phyloP scores from a whole-genome alignment of 2,797 vertebrate genomes.

The Mastacembelus armatus region DNA sequence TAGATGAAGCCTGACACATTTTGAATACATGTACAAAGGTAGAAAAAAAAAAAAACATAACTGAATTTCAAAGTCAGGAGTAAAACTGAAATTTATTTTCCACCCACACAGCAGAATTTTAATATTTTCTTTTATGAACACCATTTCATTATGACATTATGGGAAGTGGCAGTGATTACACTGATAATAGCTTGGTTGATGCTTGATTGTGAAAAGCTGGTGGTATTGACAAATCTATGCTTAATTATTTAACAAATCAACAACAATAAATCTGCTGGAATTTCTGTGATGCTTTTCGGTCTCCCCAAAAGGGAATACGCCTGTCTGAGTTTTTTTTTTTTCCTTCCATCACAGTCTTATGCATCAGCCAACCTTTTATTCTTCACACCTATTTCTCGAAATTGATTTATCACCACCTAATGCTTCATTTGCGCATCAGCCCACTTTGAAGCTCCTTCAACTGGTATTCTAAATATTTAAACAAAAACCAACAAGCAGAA shows the following conservation, averaged over 20 bases:
- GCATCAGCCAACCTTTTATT: conserved; percentile 23
- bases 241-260: conserved; percentile 54
- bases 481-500: conserved; percentile 47
- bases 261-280: conserved; percentile 29
- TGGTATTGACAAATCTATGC: conserved; percentile 27
- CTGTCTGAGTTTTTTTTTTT: conserved; percentile 24
- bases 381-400: conserved; percentile 49
- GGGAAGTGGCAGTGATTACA: neutral
- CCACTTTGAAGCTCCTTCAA: conserved; percentile 55
- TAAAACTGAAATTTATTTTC: neutral
- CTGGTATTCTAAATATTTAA: conserved; percentile 63
- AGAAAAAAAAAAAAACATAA: neutral
- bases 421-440: conserved; percentile 56
- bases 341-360: conserved; percentile 39
- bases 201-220: conserved; percentile 26
- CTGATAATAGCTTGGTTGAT: conserved; percentile 27
- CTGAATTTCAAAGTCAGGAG: conserved; percentile 20
- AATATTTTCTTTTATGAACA: conserved; percentile 6
- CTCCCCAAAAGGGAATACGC: conserved; percentile 16
- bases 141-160: neutral
- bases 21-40: conserved; percentile 6
- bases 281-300: conserved; percentile 24
- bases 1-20: neutral
- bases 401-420: conserved; percentile 57
- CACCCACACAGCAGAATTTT: neutral